Percentiles rank a stretch among this genome's conserved stretches.
These are phyloP conservation scores for Lordiphosa fenestrarum DNA, from an alignment of 2,888 invertebrate species.

Conservation along the genomic window DNA sequence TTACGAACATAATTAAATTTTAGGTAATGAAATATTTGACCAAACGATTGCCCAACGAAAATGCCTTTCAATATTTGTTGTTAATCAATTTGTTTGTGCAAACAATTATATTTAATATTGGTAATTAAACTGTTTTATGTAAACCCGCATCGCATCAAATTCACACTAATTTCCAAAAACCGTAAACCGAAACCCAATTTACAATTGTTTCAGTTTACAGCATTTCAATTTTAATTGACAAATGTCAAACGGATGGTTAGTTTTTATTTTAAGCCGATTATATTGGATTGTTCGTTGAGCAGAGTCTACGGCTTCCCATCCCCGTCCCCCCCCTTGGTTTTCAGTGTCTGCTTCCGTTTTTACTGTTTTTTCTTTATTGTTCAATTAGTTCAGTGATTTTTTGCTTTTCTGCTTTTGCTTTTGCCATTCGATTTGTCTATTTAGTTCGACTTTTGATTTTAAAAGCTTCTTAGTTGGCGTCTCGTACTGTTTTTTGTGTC, in stretches of 20 bases:
- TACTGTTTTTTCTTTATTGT: conserved; percentile 4
- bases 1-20: not conserved
- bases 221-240: not conserved
- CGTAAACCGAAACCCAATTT: conserved; percentile 2
- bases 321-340: conserved; percentile 4
- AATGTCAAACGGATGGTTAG: conserved; percentile 1
- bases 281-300: conserved; percentile 38
- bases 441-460: conserved; percentile 49
- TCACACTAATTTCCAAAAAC: conserved; percentile 54
- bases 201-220: not conserved
- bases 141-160: conserved; percentile 21
- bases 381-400: conserved; percentile 44
- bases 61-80: conserved; percentile 21
- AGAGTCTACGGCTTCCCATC: not conserved
- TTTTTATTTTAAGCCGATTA: conserved; percentile 52
- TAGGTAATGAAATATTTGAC: conserved; percentile 19
- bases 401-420: conserved; percentile 23
- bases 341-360: conserved; percentile 18
- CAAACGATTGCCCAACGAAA: not conserved
- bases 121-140: conserved; percentile 40
- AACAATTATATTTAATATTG: conserved; percentile 43
- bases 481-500: too few relatives aligned
- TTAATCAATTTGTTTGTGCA: conserved; percentile 23
- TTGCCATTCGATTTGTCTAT: conserved; percentile 39
- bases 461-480: conserved; percentile 35